Conservation (phyloP, 2,888 invertebrate species). For the Criorhina ranunculi region DNA sequence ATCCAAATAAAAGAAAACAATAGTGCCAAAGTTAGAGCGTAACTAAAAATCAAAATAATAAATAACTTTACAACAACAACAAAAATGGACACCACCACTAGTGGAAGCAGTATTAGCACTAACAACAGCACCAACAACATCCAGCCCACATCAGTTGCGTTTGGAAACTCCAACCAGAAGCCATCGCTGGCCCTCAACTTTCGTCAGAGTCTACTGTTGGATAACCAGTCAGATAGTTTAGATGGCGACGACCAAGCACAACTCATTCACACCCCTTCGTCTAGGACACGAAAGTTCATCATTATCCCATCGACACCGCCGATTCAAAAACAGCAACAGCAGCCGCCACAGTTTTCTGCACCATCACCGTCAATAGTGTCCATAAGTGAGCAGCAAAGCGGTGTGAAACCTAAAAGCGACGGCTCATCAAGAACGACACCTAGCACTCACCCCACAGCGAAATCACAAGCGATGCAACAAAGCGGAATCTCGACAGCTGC, state of each 20-base stretch:
- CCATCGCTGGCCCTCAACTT: conserved; percentile 71
- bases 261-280: conserved; percentile 81
- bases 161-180: conserved; percentile 48
- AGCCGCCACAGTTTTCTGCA: conserved; percentile 77
- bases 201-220: conserved; percentile 81
- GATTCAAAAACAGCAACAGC: conserved; percentile 78
- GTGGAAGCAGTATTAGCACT: not conserved
- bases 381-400: conserved; percentile 59
- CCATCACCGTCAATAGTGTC: conserved; percentile 65
- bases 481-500: conserved; percentile 57
- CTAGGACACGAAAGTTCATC: conserved; percentile 82
- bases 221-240: conserved; percentile 81
- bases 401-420: conserved; percentile 24
- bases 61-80: conserved; percentile 55
- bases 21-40: conserved; percentile 64
- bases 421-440: conserved; percentile 35
- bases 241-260: conserved; percentile 82
- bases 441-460: conserved; percentile 40
- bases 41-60: conserved; percentile 66
- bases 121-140: conserved; percentile 50
- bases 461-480: conserved; percentile 36
- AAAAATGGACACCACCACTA: conserved; percentile 70
- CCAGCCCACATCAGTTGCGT: conserved; percentile 34
- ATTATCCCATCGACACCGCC: conserved; percentile 82
- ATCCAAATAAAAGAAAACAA: conserved; percentile 22